Base-by-base conservation (phyloP, 35 echinoderm and acorn worm genomes). In the Apostichopus parvimensis region DNA sequence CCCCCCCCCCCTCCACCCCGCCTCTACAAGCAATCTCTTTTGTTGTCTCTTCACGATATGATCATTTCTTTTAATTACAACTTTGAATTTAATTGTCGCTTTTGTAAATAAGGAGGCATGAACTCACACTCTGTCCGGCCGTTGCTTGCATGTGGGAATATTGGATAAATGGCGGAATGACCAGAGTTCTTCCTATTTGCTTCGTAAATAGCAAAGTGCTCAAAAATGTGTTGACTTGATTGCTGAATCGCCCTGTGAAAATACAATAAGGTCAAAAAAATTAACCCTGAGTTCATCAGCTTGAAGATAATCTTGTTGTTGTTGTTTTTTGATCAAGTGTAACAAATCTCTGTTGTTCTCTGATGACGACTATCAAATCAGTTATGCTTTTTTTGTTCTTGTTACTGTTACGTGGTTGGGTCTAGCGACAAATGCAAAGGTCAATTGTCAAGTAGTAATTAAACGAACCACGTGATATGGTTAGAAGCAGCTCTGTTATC, bases 231-330 rank as follows among this genome's bases (percentile, higher is more conserved):
- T 99, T 95, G 28, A 94, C 94, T 87, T 99, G 97, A 82, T 96
- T 99, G 78, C 94, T 90, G 85, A 94, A 96, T 34, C 97, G 95
- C 73, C 97, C 97, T 99, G 97, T 20, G 93, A 93, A 77, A 77
- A 61, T 61, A 61, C 58, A 61, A 61, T 45, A 79, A 82, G 21
- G 13, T 90, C 58, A 61, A 61, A 2, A 45, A 45, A 45, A 45
- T 45, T 45, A 4, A 45, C 34, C 34, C 34, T 45, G 34, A 45
- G 3, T 45, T 45, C 34, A 45, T 45, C 34, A 45, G 34, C 34
- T 45, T 45, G 34, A 45, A 45, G 2, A 45, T 45, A 45, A 45
- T 45, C 2, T 45, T 45, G 1, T 45, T 45, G 1, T 45, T 45
- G 1, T 45, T 45, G 34, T 45, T 45, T 45, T 45, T 45, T 45